Evolutionary conservation across 2,888 invertebrate species (phyloP), one percentile per base, ranked within the genome.

Genomic region (Noctua comes): DNA sequence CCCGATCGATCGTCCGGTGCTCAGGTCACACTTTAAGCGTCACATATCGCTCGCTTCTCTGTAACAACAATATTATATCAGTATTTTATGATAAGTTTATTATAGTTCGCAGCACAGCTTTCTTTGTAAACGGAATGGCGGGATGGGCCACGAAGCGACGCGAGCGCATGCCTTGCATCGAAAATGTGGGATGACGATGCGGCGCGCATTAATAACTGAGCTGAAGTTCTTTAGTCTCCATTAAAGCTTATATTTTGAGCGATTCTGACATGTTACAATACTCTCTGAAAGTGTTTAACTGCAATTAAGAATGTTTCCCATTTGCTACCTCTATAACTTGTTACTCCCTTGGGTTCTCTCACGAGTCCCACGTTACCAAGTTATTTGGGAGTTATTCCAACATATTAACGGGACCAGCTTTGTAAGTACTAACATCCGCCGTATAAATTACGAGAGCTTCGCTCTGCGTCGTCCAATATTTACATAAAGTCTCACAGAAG

Each of bases 11-110:
- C 80, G 82, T 78, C 82, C 71, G 76, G 31, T 82, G 69, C 65
- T 72, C 59, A 73, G 57, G 59, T 77, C 57, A 27, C 48, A 64
- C 62, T 59, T 76, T 79, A 78, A 66, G 70, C 73, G 76, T 91
- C 88, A 92, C 92, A 92, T 92, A 71, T 84, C 89, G 88, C 72
- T 70, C 59, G 82, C 46, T 90, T 88, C 70, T 77, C 92, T 92
- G 91, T 46, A 92, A 92, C 88, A 90, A 91, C 31, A 68, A 80
- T 51, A 54, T 64, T 7, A 65, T 66, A 68, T 74, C 64, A 84
- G 31, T 54, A 76, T 68, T 77, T 65, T 73, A 77, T 68, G 71
- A 70, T 68, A 78, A 11, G 31, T 68, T 77, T 76, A 51, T 77
- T 68, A 64, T 73, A 31, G 57, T 86, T 83, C 79, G 73, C 51